A percentile compares a stretch with the other conserved stretches of the same genome.
phyloP scores from a whole-genome alignment of 2,888 invertebrate genomes.

The Cephus nigrinus region DNA sequence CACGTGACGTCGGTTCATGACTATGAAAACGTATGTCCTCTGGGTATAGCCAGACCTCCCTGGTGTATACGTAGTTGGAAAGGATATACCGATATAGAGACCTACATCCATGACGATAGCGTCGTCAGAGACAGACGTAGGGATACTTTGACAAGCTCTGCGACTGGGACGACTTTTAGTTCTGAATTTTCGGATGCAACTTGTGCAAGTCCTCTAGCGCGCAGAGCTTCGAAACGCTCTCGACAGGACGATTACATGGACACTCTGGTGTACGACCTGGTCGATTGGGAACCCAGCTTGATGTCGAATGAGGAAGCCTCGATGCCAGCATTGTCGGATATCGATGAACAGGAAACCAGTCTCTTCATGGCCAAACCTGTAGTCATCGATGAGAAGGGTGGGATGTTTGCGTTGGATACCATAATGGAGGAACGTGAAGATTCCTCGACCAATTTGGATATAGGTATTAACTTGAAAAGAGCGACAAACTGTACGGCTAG shows the following conservation, averaged over 20 bases:
- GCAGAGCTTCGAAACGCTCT: slow-evolving; percentile 36
- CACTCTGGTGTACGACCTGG: slow-evolving; percentile 67
- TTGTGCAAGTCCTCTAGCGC: slow-evolving; percentile 41
- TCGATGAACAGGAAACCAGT: slow-evolving; percentile 47
- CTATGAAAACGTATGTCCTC: slow-evolving; percentile 75
- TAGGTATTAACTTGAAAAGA: slow-evolving; percentile 61
- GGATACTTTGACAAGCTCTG: slow-evolving; percentile 65
- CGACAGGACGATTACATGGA: slow-evolving; percentile 69
- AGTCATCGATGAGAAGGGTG: slow-evolving; percentile 69
- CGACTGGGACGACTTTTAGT: slow-evolving; percentile 70
- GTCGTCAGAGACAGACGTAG: slow-evolving; percentile 71
- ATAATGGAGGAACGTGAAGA: slow-evolving; percentile 72
- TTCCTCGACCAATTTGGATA: slow-evolving; percentile 47
- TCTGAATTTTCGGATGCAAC: slow-evolving; percentile 66
- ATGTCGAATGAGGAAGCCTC: slow-evolving; percentile 29
- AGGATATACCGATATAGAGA: slow-evolving; percentile 75
- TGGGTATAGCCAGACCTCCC: slow-evolving; percentile 74
- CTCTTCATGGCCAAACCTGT: slow-evolving; percentile 72
- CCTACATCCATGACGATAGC: slow-evolving; percentile 74
- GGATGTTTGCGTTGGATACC: slow-evolving; percentile 66
- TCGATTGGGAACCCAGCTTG: slow-evolving; percentile 56
- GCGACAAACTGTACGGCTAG: slow-evolving; percentile 65
- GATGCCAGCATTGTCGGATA: slow-evolving; percentile 20
- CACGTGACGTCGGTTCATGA: slow-evolving; percentile 74
- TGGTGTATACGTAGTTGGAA: slow-evolving; percentile 76